Percentiles rank a stretch among this genome's conserved stretches.
Conservation (phyloP, 2,113 vertebrate genomes). For the Micronisus gabar region DNA sequence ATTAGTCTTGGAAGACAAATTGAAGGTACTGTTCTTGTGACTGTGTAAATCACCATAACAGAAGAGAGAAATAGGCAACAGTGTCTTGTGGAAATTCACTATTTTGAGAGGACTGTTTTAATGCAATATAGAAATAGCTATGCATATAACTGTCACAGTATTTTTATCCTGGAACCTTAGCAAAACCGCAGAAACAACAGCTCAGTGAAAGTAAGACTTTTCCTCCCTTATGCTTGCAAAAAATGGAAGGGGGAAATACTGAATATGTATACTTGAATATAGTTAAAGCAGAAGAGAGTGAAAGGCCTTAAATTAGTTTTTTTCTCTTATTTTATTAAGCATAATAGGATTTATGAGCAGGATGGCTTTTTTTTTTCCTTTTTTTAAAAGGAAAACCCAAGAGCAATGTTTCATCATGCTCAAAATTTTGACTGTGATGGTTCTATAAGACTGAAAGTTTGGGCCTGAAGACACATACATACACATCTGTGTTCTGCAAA, state of each 20-base stretch:
- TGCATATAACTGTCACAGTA: neutral
- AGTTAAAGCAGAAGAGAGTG: neutral
- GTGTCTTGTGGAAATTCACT: neutral
- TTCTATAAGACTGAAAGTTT: neutral
- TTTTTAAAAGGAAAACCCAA: neutral
- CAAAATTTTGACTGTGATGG: neutral
- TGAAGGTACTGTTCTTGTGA: neutral
- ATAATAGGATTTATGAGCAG: neutral
- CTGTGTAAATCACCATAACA: neutral
- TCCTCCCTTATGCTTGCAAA: neutral
- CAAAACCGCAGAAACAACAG: neutral
- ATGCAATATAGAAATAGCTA: neutral
- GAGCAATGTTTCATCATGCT: neutral
- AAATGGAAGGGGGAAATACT: neutral
- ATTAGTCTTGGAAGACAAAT: neutral
- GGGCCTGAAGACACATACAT: neutral
- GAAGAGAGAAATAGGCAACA: neutral
- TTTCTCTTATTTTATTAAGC: neutral
- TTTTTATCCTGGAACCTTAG: neutral
- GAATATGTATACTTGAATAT: neutral
- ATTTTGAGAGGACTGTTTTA: neutral
- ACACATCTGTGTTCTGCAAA: neutral
- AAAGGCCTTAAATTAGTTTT: neutral
- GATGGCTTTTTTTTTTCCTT: neutral
- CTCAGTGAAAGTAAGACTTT: neutral